Evolutionary conservation across 2,888 invertebrate genomes (phyloP).

Genomic region (Agapetus fuscipes): DNA sequence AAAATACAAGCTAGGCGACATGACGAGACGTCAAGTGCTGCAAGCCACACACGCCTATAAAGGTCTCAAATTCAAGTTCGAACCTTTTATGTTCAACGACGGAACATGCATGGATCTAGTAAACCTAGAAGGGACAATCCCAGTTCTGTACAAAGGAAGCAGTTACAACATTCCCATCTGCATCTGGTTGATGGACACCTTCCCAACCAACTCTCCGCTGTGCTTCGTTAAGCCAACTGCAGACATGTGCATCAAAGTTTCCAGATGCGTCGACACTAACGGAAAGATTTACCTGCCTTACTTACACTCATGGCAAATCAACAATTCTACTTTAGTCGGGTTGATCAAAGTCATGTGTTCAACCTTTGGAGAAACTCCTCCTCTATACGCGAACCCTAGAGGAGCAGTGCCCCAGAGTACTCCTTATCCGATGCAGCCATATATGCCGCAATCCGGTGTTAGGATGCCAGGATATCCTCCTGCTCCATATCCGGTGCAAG

Average conservation of each 20-base stretch:
- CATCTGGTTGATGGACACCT: conserved; percentile 94
- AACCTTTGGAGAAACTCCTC: conserved; percentile 92
- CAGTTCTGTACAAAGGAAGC: conserved; percentile 79
- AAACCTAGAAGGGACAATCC: conserved; percentile 85
- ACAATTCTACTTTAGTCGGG: conserved; percentile 75
- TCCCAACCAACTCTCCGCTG: conserved; percentile 94
- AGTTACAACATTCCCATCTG: conserved; percentile 94
- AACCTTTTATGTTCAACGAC: conserved; percentile 74
- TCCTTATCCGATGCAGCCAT: conserved; percentile 46
- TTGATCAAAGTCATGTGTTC: conserved; percentile 85
- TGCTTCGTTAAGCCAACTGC: conserved; percentile 90
- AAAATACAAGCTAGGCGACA: conserved; percentile 41
- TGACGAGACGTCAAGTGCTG: conserved; percentile 38
- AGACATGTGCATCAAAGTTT: conserved; percentile 93
- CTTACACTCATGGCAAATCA: conserved; percentile 84
- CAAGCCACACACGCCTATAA: conserved; percentile 38
- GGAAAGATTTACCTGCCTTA: conserved; percentile 96
- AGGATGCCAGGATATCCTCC: conserved; percentile 34
- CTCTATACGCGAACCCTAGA: conserved; percentile 72
- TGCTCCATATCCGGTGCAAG: conserved; percentile 28
- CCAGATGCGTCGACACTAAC: conserved; percentile 87
- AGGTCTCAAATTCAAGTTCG: conserved; percentile 38
- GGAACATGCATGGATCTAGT: conserved; percentile 72
- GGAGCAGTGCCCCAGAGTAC: conserved; percentile 42
- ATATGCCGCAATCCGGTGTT: conserved; percentile 37